These are phyloP conservation scores for Chauna torquata DNA, from an alignment of 2,113 vertebrate species.

Conservation along the genomic window DNA sequence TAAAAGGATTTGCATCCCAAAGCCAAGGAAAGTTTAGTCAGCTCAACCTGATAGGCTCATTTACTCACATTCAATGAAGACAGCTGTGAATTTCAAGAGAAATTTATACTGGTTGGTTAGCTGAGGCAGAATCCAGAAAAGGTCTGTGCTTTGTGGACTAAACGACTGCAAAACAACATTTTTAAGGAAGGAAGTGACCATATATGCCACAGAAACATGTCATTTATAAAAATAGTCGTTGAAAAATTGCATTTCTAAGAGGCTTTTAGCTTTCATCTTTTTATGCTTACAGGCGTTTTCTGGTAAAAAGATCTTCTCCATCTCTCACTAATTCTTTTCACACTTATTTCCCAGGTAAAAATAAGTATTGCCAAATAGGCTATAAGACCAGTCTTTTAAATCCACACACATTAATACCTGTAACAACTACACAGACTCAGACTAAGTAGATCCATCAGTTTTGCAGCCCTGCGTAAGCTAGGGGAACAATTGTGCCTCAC, in stretches of 20 bases:
- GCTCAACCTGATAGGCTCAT: conserved; percentile 62
- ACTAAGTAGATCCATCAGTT: neutral
- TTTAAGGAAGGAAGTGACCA: neutral
- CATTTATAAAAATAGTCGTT: neutral
- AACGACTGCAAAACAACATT: conserved; percentile 11
- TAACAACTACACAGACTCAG: neutral
- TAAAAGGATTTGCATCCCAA: conserved; percentile 60
- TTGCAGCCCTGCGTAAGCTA: neutral
- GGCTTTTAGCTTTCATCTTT: neutral
- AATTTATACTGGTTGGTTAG: conserved; percentile 38
- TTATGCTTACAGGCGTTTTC: neutral
- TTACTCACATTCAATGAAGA: conserved; percentile 50
- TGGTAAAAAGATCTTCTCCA: neutral
- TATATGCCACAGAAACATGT: conserved; percentile 1
- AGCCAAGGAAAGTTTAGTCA: conserved; percentile 65
- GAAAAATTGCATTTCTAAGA: neutral
- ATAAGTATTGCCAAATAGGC: neutral
- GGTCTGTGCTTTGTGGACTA: neutral
- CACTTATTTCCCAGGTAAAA: neutral
- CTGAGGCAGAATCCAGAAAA: conserved; percentile 15
- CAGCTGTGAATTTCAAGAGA: conserved; percentile 59
- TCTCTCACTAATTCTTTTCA: neutral
- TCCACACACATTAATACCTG: neutral
- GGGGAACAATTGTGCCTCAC: neutral
- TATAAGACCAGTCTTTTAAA: neutral